Base-by-base conservation (phyloP, 2,888 invertebrate genomes). In the Agrochola lychnidis region DNA sequence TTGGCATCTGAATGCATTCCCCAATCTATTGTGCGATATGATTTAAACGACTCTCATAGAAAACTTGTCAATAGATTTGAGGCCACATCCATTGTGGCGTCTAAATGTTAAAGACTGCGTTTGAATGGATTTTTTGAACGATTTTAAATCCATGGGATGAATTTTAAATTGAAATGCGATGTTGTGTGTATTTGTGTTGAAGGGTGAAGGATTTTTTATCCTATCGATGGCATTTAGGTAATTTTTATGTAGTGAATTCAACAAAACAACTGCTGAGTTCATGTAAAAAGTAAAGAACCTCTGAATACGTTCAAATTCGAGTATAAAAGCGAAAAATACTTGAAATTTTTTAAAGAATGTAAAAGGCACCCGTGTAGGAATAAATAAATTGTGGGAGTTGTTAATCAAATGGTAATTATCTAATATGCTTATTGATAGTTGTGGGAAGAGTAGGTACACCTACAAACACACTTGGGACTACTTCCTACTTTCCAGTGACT, bases 11-110 rank as follows among this genome's bases (percentile, higher is more conserved):
- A 89, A 90, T 87, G 87, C 86, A 89, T 88, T 88, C 86, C 86
- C 81, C 75, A 87, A 85, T 84, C 84, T 77, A 86, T 90, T 90
- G 90, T 90, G 80, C 71, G 83, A 80, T 89, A 87, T 89, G 90
- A 89, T 89, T 87, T 88, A 87, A 87, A 87, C 81, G 86, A 81
- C 53, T 78, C 73, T 73, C 77, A 87, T 73, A 84, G 85, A 86
- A 51, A 82, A 62, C 64, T 81, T 85, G 83, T 89, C 89, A 87
- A 86, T 89, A 81, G 88, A 82, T 86, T 88, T 85, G 83, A 82
- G 78, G 85, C 69, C 79, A 83, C 74, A 77, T 70, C 85, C 79
- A 83, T 86, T 83, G 79, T 87, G 78, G 42, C 53, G 30, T 71
- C 45, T 72, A 16, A 73, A 78, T 84, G 74, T 82, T 70, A 64